phyloP scores from a whole-genome alignment of 2,888 invertebrate genomes.

The Yponomeuta evonymella region DNA sequence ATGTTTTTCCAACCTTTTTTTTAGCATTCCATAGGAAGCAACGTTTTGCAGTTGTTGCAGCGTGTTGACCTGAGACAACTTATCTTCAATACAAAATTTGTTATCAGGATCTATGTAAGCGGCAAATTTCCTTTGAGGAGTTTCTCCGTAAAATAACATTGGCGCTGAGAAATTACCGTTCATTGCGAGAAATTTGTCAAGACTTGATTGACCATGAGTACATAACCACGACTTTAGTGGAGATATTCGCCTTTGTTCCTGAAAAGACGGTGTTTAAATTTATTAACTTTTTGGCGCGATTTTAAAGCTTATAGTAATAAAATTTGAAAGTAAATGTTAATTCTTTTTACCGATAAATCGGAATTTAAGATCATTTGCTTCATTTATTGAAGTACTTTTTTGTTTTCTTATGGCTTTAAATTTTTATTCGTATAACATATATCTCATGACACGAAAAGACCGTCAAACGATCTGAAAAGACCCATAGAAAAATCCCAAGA shows the following conservation, averaged over 20 bases:
- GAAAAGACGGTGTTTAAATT: conserved; percentile 27
- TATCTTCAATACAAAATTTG: conserved; percentile 91
- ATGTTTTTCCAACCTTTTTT: conserved; percentile 85
- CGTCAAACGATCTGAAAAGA: no score
- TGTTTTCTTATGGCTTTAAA: no score
- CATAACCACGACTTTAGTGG: conserved; percentile 95
- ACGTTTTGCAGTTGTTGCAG: conserved; percentile 95
- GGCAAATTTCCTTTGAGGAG: conserved; percentile 89
- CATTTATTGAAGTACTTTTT: no score
- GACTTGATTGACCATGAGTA: conserved; percentile 87
- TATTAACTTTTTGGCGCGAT: neutral
- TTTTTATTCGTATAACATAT: no score
- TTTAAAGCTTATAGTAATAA: no score
- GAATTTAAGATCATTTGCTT: no score
- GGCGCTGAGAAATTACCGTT: conserved; percentile 80
- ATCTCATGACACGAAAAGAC: no score
- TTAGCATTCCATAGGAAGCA: conserved; percentile 93
- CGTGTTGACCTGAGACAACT: conserved; percentile 94
- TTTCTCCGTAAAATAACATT: conserved; percentile 90
- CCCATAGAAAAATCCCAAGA: no score
- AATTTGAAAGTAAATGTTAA: no score
- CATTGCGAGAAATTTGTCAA: conserved; percentile 88
- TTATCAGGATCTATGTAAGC: conserved; percentile 96
- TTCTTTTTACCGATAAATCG: no score
- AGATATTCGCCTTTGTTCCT: conserved; percentile 87